Percentiles rank a stretch among this genome's conserved stretches.
Conservation (phyloP, 2,888 invertebrate genomes). For the Ochropacha duplaris region DNA sequence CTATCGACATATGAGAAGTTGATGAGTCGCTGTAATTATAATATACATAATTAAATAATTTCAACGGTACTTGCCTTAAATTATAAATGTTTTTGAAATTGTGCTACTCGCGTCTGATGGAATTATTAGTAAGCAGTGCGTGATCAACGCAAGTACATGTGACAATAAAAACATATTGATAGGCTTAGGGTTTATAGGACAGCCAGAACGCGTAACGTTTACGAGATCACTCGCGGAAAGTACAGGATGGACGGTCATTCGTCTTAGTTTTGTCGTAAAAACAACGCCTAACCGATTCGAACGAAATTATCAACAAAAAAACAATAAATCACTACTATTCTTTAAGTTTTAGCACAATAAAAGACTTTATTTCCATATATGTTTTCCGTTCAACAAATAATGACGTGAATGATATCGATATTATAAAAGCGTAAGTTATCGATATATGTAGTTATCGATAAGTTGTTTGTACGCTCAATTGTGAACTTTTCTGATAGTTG, state of each 20-base stretch:
- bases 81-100: background rate
- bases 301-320: conserved; percentile 8
- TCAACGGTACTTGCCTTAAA: conserved; percentile 2
- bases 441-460: conserved; percentile 21
- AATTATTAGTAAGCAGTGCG: conserved; percentile 28
- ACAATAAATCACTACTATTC: background rate
- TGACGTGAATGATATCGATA: conserved; percentile 15
- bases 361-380: conserved; percentile 15
- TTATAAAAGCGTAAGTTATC: conserved; percentile 8
- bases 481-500: background rate
- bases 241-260: background rate
- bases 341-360: conserved; percentile 6
- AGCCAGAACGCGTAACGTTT: background rate
- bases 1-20: background rate
- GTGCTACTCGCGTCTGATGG: conserved; percentile 10
- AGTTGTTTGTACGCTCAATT: conserved; percentile 29
- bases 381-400: conserved; percentile 24
- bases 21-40: background rate
- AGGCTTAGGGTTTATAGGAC: conserved; percentile 24
- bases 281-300: conserved; percentile 11
- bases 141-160: conserved; percentile 45
- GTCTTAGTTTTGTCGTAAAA: conserved; percentile 10
- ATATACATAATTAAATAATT: background rate
- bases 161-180: conserved; percentile 57
- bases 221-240: background rate